phyloP scores from a whole-genome alignment of 1,140 invertebrate genomes.

The Nasonia longicornis region DNA sequence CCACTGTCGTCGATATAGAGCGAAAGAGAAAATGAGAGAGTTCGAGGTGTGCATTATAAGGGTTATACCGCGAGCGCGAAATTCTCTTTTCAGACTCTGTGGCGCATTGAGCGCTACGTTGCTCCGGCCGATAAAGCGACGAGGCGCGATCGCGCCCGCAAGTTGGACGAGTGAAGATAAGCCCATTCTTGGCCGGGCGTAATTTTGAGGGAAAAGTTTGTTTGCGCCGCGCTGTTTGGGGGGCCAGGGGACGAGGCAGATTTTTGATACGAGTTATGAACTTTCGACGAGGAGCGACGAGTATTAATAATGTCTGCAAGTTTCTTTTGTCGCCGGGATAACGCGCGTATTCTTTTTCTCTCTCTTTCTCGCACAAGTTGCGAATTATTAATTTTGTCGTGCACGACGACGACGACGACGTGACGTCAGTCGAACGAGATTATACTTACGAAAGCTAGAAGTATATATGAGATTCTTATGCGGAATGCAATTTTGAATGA shows the following conservation, averaged over 20 bases:
- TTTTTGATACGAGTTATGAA: neutral
- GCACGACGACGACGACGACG: neutral
- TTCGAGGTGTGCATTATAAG: neutral
- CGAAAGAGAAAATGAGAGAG: too few relatives aligned
- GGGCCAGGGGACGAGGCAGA: neutral
- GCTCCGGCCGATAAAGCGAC: constrained; percentile 11
- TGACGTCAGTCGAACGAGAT: neutral
- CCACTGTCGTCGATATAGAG: neutral
- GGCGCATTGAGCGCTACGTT: constrained; percentile 1
- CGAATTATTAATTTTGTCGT: neutral
- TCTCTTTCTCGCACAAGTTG: neutral
- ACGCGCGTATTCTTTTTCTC: neutral
- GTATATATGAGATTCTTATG: neutral
- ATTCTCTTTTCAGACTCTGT: neutral
- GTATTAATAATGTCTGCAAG: neutral
- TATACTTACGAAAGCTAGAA: neutral
- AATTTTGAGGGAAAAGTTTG: constrained; percentile 20
- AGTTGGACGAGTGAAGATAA: constrained; percentile 14
- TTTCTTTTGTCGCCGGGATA: neutral
- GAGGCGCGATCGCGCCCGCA: constrained; percentile 1
- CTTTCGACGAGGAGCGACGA: neutral
- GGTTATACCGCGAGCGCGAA: neutral
- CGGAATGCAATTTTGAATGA: neutral
- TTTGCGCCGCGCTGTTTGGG: constrained; percentile 8
- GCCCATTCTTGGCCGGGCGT: constrained; percentile 12